Percentiles rank a stretch among this genome's conserved stretches.
phyloP scores from a whole-genome alignment of 2,113 vertebrate genomes.

The Noctilio leporinus region DNA sequence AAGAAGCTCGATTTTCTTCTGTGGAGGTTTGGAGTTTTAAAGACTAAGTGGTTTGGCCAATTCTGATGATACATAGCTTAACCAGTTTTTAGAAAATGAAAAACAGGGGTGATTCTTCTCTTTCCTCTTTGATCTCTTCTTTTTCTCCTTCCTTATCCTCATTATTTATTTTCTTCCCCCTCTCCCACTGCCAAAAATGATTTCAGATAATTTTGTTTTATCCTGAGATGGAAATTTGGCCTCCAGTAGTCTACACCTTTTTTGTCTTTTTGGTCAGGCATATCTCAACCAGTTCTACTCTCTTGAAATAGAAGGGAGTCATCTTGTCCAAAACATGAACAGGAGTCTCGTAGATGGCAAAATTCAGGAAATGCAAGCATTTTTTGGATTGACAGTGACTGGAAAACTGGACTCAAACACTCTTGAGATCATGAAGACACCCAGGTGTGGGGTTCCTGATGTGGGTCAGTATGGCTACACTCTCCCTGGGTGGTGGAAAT shows the following conservation, averaged over 20 bases:
- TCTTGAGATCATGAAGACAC: constrained; percentile 77
- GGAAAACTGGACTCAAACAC: constrained; percentile 77
- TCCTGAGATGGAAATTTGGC: not conserved
- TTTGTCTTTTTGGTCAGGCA: constrained; percentile 60
- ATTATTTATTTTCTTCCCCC: not conserved
- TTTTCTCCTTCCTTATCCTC: not conserved
- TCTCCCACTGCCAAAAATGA: not conserved
- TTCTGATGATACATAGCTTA: not conserved
- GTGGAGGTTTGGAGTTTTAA: not conserved
- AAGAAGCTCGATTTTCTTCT: not conserved
- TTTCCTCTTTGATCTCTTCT: not conserved
- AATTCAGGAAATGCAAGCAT: constrained; percentile 81
- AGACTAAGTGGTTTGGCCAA: not conserved
- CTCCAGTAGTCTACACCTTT: not conserved
- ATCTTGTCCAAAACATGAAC: constrained; percentile 69
- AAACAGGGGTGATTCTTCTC: not conserved
- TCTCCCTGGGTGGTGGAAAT: constrained; percentile 80
- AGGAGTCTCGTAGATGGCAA: constrained; percentile 54
- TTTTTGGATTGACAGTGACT: constrained; percentile 79
- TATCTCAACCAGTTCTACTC: constrained; percentile 80
- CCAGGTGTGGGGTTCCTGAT: constrained; percentile 80
- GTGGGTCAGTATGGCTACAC: constrained; percentile 78
- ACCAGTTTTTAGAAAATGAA: not conserved
- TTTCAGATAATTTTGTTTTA: not conserved
- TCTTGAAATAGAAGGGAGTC: constrained; percentile 66